Base-by-base conservation (phyloP, 1,140 invertebrate genomes). In the Archivesica marissinica region DNA sequence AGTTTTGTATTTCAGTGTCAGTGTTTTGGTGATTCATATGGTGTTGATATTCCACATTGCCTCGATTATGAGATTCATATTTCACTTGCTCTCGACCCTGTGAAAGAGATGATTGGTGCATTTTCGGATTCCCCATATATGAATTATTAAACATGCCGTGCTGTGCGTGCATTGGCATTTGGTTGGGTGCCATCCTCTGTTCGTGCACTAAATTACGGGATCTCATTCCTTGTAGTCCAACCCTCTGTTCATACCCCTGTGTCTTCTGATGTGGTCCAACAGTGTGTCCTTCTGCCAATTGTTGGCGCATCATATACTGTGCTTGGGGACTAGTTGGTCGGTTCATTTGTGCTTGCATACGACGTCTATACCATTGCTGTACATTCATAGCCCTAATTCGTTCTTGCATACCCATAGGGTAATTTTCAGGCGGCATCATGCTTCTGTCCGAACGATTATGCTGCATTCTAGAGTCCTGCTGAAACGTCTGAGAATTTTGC, bases 281-380 rank as follows among this genome's bases (percentile, higher is more conserved):
- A 1, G 23, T 20, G 15, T 44, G 68, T 11, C n/a, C 13, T 11
- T 70, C 20, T 17, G 17, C 25, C 66, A 70, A 25, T 2, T n/a
- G 35, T 20, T 64, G 59, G 3, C 20, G 41, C 68, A 50, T 20
- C 59, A 64, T 64, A 13, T 25, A n/a, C 15, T 28, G 41, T 30
- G 44, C 13, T 13, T 72, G 41, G 15, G n/a, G 68, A 15, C 20
- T 23, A 15, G 50, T 30, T 30, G 9, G 39, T 23, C 44, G 38
- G 41, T 72, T 72, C 68, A 72, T 72, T 47, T 72, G 68, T 13
- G 44, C 39, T 30, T 72, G 68, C 25, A 72, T 72, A 47, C 68
- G 68, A 30, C 68, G 68, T 28, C 68, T 72, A 28, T 72, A 72
- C 68, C 68, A 72, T 30, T 72, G 68, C 23, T 72, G 68, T 2